These are phyloP conservation scores for Erythrocebus patas DNA, from an alignment of 2,113 vertebrate species.

Conservation along the genomic window DNA sequence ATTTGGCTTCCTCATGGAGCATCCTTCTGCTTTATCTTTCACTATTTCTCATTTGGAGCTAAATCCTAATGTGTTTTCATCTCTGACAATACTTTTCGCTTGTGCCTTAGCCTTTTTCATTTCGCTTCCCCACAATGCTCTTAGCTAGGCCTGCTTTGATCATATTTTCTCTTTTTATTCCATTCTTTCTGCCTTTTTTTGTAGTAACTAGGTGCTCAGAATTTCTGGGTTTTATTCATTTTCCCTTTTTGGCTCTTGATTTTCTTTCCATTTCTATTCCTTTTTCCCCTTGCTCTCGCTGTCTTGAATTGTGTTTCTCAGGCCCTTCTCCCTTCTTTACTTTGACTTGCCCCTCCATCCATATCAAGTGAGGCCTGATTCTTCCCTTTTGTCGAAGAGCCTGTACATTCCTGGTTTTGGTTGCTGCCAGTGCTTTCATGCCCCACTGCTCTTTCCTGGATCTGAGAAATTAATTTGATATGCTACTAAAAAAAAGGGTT, in stretches of 20 bases:
- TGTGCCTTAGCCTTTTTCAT: background rate
- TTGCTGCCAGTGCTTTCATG: background rate
- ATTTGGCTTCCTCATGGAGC: background rate
- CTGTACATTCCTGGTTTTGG: background rate
- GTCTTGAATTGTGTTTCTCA: background rate
- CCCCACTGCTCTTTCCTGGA: background rate
- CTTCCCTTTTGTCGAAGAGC: background rate
- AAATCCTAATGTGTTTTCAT: background rate
- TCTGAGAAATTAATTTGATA: background rate
- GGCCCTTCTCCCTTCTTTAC: background rate
- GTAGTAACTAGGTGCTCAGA: background rate
- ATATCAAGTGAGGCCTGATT: background rate
- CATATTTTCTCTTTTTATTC: background rate
- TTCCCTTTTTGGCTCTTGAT: background rate
- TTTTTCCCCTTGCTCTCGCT: background rate
- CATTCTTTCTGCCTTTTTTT: background rate
- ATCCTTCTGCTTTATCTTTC: background rate
- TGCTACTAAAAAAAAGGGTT: background rate
- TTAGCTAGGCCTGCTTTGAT: background rate
- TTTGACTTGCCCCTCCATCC: background rate
- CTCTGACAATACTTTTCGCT: background rate
- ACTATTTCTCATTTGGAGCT: background rate
- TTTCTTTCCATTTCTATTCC: background rate
- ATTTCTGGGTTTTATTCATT: background rate
- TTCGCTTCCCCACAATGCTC: background rate